Conservation (phyloP, 1,140 invertebrate species). For the Mycetomoellerius zeteki region DNA sequence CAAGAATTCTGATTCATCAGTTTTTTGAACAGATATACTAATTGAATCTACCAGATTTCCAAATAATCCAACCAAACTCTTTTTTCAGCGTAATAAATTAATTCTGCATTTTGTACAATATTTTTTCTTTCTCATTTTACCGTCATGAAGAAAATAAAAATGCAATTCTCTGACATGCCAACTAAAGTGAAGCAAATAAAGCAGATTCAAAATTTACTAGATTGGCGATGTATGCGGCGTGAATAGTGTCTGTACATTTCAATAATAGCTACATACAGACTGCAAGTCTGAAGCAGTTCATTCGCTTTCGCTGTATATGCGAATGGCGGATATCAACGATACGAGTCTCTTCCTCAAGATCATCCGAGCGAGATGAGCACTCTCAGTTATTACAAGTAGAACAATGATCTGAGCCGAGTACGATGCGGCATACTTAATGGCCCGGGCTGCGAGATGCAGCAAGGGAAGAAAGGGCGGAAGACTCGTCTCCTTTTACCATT, state of each 20-base stretch:
- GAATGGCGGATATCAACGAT: constrained; percentile 19
- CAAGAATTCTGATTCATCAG: too few relatives aligned
- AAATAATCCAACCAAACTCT: too few relatives aligned
- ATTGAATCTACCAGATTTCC: too few relatives aligned
- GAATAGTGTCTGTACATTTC: constrained; percentile 11
- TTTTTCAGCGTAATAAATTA: too few relatives aligned
- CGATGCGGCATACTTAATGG: constrained; percentile 47
- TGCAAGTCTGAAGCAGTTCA: constrained; percentile 25
- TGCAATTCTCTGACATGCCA: neutral
- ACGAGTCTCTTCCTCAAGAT: constrained; percentile 45
- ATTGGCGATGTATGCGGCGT: neutral
- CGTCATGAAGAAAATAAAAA: constrained; percentile 1
- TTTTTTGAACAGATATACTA: too few relatives aligned
- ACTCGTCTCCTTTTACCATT: constrained; percentile 45
- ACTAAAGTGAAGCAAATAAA: neutral
- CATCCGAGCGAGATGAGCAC: constrained; percentile 69
- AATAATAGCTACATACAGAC: constrained; percentile 34
- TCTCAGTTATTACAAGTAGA: constrained; percentile 73
- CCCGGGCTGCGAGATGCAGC: constrained; percentile 50
- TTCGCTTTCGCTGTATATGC: constrained; percentile 8
- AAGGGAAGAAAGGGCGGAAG: constrained; percentile 30
- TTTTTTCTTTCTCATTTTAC: neutral
- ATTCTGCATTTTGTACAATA: neutral
- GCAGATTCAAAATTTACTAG: neutral
- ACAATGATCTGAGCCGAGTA: constrained; percentile 64